Evolutionary conservation across 2,797 vertebrate species (phyloP), one percentile per base, ranked within the genome.

Genomic region (Acanthiza pusilla): DNA sequence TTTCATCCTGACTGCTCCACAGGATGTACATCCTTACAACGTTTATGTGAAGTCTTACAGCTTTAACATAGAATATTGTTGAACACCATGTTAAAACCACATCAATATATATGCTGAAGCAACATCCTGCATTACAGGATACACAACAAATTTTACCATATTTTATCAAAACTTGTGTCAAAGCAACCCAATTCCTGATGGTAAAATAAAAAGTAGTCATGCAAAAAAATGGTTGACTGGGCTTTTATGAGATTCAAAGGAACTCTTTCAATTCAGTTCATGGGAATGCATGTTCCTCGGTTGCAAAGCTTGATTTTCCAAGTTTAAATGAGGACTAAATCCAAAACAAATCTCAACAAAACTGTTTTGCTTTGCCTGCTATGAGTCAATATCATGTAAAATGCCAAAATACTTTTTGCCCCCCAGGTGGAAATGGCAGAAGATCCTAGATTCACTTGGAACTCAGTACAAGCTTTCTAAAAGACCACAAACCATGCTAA

Each of bases 1-100:
- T 90, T 97, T 96, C 90, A 96, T 89, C 91, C 94, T 93, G 91
- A 87, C 85, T 88, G 86, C 94, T 95, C 95, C 88, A 93, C 75
- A 82, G 94, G 85, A 92, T 60, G 60, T 66, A 93, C 87, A 94
- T 95, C 92, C 86, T 87, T 36, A 88, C 61, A 96, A 34, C 25
- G 81, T 72, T 97, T 92, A 91, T 70, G 79, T 92, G 86, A 96
- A 79, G 75, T 76, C 94, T 82, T 58, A 40, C 63, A 86, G 90
- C 75, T 93, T 87, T 85, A 95, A 89, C 18, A 54, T 4, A 57
- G 53, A 62, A 85, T 67, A 89, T 4, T 92, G 77, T 72, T 93
- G 79, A 91, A 65, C 38, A 61, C 62, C 79, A 21, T 16, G n/a
- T 85, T 80, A 82, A 94, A 96, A 91, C 68, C 57, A 89, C 90